These are phyloP conservation scores for Sericinus montela DNA, from an alignment of 2,888 invertebrate genomes.

Conservation along the genomic window DNA sequence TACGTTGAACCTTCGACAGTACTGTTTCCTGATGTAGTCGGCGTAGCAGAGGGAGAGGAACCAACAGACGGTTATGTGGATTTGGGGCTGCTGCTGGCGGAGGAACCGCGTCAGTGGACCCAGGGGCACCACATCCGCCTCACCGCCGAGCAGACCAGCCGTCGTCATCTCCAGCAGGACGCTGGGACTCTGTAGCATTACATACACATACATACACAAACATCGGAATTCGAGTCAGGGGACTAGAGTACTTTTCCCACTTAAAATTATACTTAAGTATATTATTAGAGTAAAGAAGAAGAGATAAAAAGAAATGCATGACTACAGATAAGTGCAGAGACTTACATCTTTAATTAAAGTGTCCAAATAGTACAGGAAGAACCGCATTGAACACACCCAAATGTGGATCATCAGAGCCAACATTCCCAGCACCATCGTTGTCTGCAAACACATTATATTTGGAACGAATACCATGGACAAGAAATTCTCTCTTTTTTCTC, in stretches of 20 bases:
- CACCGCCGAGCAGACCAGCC: slow-evolving; percentile 53
- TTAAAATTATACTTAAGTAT: too few relatives aligned
- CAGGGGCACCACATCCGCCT: slow-evolving; percentile 47
- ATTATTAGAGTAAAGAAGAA: too few relatives aligned
- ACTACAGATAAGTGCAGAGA: too few relatives aligned
- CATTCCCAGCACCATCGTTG: slow-evolving; percentile 67
- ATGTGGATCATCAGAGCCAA: slow-evolving; percentile 68
- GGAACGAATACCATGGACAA: too few relatives aligned
- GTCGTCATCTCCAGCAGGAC: slow-evolving; percentile 68
- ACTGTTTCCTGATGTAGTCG: slow-evolving; percentile 66
- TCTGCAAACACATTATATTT: slow-evolving; percentile 33
- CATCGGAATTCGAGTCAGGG: too few relatives aligned
- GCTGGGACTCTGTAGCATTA: slow-evolving; percentile 56
- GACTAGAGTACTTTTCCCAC: too few relatives aligned
- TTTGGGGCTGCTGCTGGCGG: slow-evolving; percentile 65
- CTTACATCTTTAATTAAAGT: slow-evolving; percentile 67
- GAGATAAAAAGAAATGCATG: too few relatives aligned
- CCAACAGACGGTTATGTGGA: slow-evolving; percentile 74
- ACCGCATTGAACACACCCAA: slow-evolving; percentile 71
- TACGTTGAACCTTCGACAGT: slow-evolving; percentile 63
- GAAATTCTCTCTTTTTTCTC: too few relatives aligned
- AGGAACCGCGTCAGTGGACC: slow-evolving; percentile 62
- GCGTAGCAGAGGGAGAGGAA: slow-evolving; percentile 70
- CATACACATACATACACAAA: too few relatives aligned
- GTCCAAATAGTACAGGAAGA: slow-evolving; percentile 71